phyloP scores from a whole-genome alignment of 2,797 vertebrate species.

The Helicolenus hilgendorfi region DNA sequence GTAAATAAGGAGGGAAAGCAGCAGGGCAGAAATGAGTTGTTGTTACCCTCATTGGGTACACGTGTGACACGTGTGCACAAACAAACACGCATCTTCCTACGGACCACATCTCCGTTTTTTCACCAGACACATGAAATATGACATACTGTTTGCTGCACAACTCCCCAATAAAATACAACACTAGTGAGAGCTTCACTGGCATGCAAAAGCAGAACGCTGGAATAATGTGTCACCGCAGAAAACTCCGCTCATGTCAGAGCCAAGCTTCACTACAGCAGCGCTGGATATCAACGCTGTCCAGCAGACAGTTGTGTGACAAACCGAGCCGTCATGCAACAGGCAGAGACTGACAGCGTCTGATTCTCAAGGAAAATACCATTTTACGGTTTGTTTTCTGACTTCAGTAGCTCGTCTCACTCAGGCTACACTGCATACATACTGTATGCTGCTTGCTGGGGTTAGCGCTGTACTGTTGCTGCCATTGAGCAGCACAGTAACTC shows the following conservation, averaged over 20 bases:
- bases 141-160: constrained; percentile 49
- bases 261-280: not conserved
- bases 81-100: not conserved
- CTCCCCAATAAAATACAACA: constrained; percentile 66
- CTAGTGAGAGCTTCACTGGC: constrained; percentile 41
- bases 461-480: constrained; percentile 29
- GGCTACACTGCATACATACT: not conserved
- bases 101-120: constrained; percentile 44
- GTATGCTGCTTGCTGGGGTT: not conserved
- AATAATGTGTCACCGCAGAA: constrained; percentile 46
- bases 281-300: constrained; percentile 5
- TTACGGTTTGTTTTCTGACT: constrained; percentile 60
- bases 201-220: constrained; percentile 33
- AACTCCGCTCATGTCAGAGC: constrained; percentile 10
- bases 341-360: constrained; percentile 23
- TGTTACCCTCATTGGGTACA: constrained; percentile 1
- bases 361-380: constrained; percentile 46
- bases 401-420: constrained; percentile 30
- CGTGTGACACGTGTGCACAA: not conserved
- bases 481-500: constrained; percentile 42
- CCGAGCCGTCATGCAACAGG: not conserved
- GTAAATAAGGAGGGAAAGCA: not conserved
- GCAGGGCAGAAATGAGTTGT: not conserved
- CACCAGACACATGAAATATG: constrained; percentile 58
- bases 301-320: constrained; percentile 48